Base-by-base conservation (phyloP, 2,888 invertebrate species). In the Athripsodes cinereus region DNA sequence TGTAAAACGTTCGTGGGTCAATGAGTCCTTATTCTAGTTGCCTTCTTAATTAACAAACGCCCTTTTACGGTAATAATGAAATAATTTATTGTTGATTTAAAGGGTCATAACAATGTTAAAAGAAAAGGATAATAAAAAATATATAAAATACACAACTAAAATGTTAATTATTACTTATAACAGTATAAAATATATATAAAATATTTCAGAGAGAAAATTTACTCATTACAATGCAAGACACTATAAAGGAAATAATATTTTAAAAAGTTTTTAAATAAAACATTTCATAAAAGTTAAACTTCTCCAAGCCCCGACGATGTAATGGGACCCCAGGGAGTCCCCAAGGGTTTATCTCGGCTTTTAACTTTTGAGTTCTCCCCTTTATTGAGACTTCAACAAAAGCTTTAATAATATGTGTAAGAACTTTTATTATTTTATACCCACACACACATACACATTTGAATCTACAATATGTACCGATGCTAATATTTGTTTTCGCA, bases 191-290 rank as follows among this genome's bases (percentile, higher is more conserved):
- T n/a, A n/a, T n/a, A n/a, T n/a, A n/a, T n/a, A n/a, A 31, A 11
- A 31, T 31, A 31, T 11, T 6, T 31, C 6, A 31, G 11, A 31
- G 11, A 31, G 31, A 11, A 31, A 40, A n/a, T n/a, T 8, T 8
- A n/a, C 40, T 40, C 40, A 40, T 40, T 40, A 40, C 13, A 20
- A 50, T 50, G 18, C 50, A 50, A 26, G 26, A 26, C 47, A 40
- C 35, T 49, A 55, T 8, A 31, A 10, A 3, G 20, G 46, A 50
- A 51, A 56, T 26, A 46, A 56, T 40, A 40, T 51, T 26, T 56
- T 40, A 31, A n/a, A 46, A 56, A 56, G 35, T 56, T 56, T 46
- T 21, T 35, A 40, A 51, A 56, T 56, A 56, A 56, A 56, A 56
- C 52, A 56, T 56, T 56, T 52, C 35, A 22, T 44, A 51, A 52